phyloP scores from a whole-genome alignment of 2,113 vertebrate species.

The Cromileptes altivelis region DNA sequence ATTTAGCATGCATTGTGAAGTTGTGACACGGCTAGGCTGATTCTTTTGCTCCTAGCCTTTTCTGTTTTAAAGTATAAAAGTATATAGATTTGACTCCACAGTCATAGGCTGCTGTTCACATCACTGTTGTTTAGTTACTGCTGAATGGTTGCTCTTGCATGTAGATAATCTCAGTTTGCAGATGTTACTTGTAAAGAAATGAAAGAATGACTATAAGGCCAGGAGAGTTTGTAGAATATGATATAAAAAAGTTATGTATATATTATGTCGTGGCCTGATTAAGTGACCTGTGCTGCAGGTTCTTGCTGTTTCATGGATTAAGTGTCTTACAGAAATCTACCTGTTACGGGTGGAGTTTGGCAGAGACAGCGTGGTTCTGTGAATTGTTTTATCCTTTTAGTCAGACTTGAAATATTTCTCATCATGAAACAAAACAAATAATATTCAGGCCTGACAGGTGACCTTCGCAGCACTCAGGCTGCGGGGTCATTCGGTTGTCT shows the following conservation, averaged over 20 bases:
- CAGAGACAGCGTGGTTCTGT: slow-evolving; percentile 3
- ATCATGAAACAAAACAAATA: slow-evolving; percentile 33
- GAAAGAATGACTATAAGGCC: slow-evolving; percentile 7
- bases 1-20: slow-evolving; percentile 63
- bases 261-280: slow-evolving; percentile 55
- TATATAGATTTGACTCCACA: slow-evolving; percentile 24
- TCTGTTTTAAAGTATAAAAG: slow-evolving; percentile 7
- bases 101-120: slow-evolving; percentile 40
- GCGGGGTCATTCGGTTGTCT: background rate
- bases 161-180: slow-evolving; percentile 38
- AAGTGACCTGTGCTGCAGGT: slow-evolving; percentile 48
- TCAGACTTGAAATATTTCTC: background rate
- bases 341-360: slow-evolving; percentile 9
- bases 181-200: slow-evolving; percentile 46
- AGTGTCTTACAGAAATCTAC: slow-evolving; percentile 37
- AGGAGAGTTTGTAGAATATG: slow-evolving; percentile 14
- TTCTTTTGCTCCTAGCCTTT: background rate
- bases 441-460: slow-evolving; percentile 9
- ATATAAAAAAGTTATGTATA: slow-evolving; percentile 23
- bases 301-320: slow-evolving; percentile 25
- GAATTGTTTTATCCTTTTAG: slow-evolving; percentile 30
- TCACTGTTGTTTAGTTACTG: slow-evolving; percentile 56
- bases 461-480: background rate
- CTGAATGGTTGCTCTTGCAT: slow-evolving; percentile 56
- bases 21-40: slow-evolving; percentile 32